Evolutionary conservation across 2,888 invertebrate genomes (phyloP).

Genomic region (Apeira syringaria): DNA sequence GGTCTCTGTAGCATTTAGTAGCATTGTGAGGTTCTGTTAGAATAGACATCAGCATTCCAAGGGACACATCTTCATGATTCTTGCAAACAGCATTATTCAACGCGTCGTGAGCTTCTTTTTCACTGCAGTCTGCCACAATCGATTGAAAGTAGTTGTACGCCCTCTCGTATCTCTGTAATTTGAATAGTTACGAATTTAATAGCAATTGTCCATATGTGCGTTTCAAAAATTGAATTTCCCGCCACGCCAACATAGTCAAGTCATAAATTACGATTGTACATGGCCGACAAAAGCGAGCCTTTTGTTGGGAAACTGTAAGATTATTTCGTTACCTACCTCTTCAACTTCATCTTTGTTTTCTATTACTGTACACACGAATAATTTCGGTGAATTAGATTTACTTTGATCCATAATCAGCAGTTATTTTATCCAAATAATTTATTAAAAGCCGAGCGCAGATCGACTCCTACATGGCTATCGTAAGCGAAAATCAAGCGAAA

Average conservation of each 20-base stretch:
- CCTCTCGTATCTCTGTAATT: slow-evolving; percentile 94
- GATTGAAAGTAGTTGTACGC: slow-evolving; percentile 91
- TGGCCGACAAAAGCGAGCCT: slow-evolving; percentile 79
- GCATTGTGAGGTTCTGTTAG: slow-evolving; percentile 93
- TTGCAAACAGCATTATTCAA: slow-evolving; percentile 95
- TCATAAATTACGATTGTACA: slow-evolving; percentile 70
- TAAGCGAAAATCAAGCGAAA: slow-evolving; percentile 83
- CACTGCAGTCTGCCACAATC: slow-evolving; percentile 92
- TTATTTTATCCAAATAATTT: slow-evolving; percentile 79
- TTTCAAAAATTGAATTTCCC: slow-evolving; percentile 66
- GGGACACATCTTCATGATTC: slow-evolving; percentile 96
- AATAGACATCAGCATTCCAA: slow-evolving; percentile 95
- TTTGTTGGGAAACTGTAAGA: slow-evolving; percentile 74
- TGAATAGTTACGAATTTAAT: slow-evolving; percentile 37
- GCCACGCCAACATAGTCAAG: slow-evolving; percentile 76
- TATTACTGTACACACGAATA: slow-evolving; percentile 92
- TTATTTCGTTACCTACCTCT: slow-evolving; percentile 87
- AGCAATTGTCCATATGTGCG: slow-evolving; percentile 27
- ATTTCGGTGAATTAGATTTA: slow-evolving; percentile 86
- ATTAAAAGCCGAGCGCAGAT: slow-evolving; percentile 83
- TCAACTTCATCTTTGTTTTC: slow-evolving; percentile 96
- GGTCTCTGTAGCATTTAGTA: slow-evolving; percentile 94
- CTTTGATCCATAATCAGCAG: slow-evolving; percentile 83
- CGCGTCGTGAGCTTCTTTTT: slow-evolving; percentile 96
- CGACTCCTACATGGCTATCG: slow-evolving; percentile 85